These are phyloP conservation scores for Syngnathus typhle DNA, from an alignment of 2,113 vertebrate genomes.

Conservation along the genomic window DNA sequence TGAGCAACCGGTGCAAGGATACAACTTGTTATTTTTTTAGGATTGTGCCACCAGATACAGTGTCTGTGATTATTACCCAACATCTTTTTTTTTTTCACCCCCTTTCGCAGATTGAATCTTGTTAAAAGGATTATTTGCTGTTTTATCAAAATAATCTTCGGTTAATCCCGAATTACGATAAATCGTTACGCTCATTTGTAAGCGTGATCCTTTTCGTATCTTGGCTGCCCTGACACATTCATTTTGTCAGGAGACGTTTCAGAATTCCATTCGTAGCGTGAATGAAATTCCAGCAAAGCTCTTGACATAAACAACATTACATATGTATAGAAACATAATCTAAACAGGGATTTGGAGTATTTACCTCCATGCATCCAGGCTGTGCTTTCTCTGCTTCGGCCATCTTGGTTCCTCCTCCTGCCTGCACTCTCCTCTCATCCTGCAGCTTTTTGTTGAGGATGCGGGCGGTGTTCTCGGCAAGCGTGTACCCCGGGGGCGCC, in stretches of 20 bases:
- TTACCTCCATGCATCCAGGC: conserved; percentile 91
- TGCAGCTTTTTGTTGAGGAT: conserved; percentile 90
- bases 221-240: conserved; percentile 5
- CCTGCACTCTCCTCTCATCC: conserved; percentile 79
- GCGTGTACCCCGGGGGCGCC: conserved; percentile 85
- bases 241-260: not conserved
- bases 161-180: conserved; percentile 6
- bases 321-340: too few relatives aligned
- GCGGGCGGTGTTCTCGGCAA: conserved; percentile 86
- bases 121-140: conserved; percentile 3
- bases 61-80: not conserved
- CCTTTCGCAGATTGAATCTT: not conserved
- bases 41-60: not conserved
- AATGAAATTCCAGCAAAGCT: conserved; percentile 6
- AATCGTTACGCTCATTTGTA: not conserved
- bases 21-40: too few relatives aligned
- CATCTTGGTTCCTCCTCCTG: conserved; percentile 58
- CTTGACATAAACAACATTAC: not conserved
- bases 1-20: too few relatives aligned
- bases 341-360: conserved; percentile 40
- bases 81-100: not conserved
- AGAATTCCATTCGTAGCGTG: not conserved
- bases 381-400: conserved; percentile 63
- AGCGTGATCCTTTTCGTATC: conserved; percentile 8
- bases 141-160: not conserved